Base-by-base conservation (phyloP, 2,888 invertebrate genomes). In the Coronaproctus castanopsis region DNA sequence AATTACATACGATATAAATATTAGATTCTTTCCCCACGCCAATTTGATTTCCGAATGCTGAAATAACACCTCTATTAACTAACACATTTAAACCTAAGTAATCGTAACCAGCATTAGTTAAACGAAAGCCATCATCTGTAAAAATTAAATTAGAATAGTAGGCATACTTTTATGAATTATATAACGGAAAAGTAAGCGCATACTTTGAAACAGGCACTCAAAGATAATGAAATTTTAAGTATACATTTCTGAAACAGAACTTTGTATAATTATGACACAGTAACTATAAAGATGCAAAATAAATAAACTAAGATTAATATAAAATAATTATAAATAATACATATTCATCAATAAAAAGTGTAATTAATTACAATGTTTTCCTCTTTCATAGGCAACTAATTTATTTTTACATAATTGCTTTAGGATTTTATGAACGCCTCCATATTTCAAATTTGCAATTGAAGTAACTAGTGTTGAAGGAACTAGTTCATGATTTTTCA, bases 11-110 rank as follows among this genome's bases (percentile, higher is more conserved):
- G 52, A 86, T 81, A 69, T 92, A 97, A 65, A 97, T 89, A 70
- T 96, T 95, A 1, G 97, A 97, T 72, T 98, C 98, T 71, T 98
- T 98, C 52, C 98, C 98, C 48, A 96, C 89, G 49, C 98, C 98
- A 67, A 99, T 97, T 75, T 98, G 96, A 71, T 92, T 96, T 18
- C 98, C 98, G 70, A 98, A 91, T 1, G 87, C 88, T 50, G 79
- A 74, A 20, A 95, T 78, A 1, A 85, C 79, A 62, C 83, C 82
- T 36, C 88, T 79, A 60, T 85, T 79, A 0, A 87, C 81, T 14
- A 96, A 75, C 0, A 87, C 85, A 71, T 93, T 92, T 14, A 99
- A 75, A 0, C 97, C 93, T 63, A 98, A 76, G 71, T 91, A 98
- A 74, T 98, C 98, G 70, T 98, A 99, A 0, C 98, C 98, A 55